Evolutionary conservation across 2,797 vertebrate genomes (phyloP), one percentile per base, ranked within the genome.

Genomic region (Rhadinocentrus ornatus): DNA sequence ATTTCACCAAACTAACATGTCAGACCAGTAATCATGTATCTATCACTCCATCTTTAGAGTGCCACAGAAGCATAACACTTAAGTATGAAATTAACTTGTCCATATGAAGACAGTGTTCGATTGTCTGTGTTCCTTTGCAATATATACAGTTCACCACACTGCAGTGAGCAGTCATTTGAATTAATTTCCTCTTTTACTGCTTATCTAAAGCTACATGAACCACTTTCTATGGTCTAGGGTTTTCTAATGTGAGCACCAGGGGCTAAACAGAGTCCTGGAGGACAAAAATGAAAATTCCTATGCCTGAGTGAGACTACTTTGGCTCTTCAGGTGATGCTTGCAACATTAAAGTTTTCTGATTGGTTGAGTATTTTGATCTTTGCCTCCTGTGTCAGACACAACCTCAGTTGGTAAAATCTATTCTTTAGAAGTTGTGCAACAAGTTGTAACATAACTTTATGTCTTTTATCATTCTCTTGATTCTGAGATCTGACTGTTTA

Each of bases 11-110:
- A 18, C 44, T 46, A 46, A 22, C 8, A 20, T 8, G 53, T 37
- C 31, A 68, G 50, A 65, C 22, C 24, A 58, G 32, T 78, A 72
- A 71, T 73, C 73, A 71, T 75, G 52, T 57, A 34, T 29, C 52
- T 18, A 44, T 56, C 44, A 8, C 44, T n/a, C 18, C 20, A 46
- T n/a, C 44, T 46, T 46, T 46, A 46, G 39, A 41, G 16, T n/a
- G 7, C 44, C 20, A 46, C 6, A n/a, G 18, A 46, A 46, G 7
- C 18, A 46, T n/a, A 46, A 46, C 2, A n/a, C 9, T 46, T 8
- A n/a, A 3, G 8, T n/a, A n/a, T n/a, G 44, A n/a, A 46, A 46
- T 46, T 5, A 6, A 46, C 41, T 3, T 39, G 3, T 39, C 37
- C 37, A 39, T 20, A 18, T n/a, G 44, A n/a, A 46, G 7, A 46